These are phyloP conservation scores for Mesochorus sp. DNA, from an alignment of 2,888 invertebrate species.

Conservation along the genomic window DNA sequence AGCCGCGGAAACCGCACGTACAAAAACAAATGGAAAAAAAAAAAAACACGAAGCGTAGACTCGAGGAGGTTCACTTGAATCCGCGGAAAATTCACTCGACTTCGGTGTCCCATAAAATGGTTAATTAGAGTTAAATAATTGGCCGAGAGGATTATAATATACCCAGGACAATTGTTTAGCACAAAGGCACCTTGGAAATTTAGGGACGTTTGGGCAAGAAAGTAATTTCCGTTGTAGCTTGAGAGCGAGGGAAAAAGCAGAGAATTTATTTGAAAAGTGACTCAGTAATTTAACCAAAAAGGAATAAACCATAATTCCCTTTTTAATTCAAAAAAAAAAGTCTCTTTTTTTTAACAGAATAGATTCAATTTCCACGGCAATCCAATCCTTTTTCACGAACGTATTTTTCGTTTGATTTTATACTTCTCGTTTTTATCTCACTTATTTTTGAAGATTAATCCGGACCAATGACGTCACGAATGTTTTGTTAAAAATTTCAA, in stretches of 20 bases:
- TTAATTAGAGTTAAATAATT: conserved; percentile 71
- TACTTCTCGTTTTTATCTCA: neutral
- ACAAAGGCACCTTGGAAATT: too few relatives aligned
- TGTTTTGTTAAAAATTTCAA: neutral
- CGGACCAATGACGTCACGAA: neutral
- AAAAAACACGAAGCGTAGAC: too few relatives aligned
- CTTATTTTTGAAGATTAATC: neutral
- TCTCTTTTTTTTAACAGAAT: too few relatives aligned
- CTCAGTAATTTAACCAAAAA: too few relatives aligned
- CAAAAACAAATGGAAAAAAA: conserved; percentile 20
- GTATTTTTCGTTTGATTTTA: too few relatives aligned
- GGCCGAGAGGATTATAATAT: conserved; percentile 46
- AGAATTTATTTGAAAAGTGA: too few relatives aligned
- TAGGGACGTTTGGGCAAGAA: neutral
- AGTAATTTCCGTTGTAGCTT: too few relatives aligned
- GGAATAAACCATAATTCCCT: too few relatives aligned
- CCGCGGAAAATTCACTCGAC: neutral
- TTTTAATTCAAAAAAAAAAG: too few relatives aligned
- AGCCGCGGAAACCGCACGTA: neutral
- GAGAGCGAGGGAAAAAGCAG: too few relatives aligned
- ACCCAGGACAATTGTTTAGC: neutral
- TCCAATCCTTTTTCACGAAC: too few relatives aligned
- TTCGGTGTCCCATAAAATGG: conserved; percentile 62
- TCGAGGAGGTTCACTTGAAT: conserved; percentile 2
- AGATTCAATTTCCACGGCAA: too few relatives aligned